Evolutionary conservation across 1,140 invertebrate genomes (phyloP), one percentile per base, ranked within the genome.

Genomic region (Laupala kohalensis): DNA sequence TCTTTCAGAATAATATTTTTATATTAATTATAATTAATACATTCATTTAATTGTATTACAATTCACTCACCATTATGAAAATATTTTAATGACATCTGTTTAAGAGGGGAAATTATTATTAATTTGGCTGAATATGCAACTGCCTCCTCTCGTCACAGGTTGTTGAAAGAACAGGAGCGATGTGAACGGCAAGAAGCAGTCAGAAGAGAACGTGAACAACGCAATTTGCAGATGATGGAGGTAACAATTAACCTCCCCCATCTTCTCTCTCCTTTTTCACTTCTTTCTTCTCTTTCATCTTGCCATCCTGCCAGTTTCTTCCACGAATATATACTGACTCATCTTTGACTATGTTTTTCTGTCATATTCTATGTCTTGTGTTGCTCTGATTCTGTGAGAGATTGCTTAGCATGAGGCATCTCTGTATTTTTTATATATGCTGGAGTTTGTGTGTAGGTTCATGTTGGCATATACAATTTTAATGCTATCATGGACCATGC

Each of bases 91-190:
- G n/a, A n/a, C n/a, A n/a, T n/a, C n/a, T n/a, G n/a, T n/a, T n/a
- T n/a, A n/a, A n/a, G n/a, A n/a, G n/a, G n/a, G n/a, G n/a, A 13
- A 19, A 53, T 2, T 53, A 2, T 53, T 53, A 1, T 4, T 19
- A 13, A 13, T 53, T 2, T 53, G 37, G 19, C 19, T 53, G 37
- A 53, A 53, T 13, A 53, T 53, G 4, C 19, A 69, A 62, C 64
- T 63, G n/a, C 64, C 23, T 65, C 76, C 72, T 73, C 63, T 28
- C 80, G 80, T 78, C 78, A 67, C 79, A 89, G 89, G 81, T 79
- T 91, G 71, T 81, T 89, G 69, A 88, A 88, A 76, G 89, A 92
- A 74, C 86, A 90, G 73, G 93, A 96, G 79, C 89, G 90, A 76
- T 84, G 86, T 30, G 92, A 94, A 75, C 84, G 89, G 72, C 85